Evolutionary conservation across 2,797 vertebrate species (phyloP), one percentile per base, ranked within the genome.

Genomic region (Tokudaia muenninki): DNA sequence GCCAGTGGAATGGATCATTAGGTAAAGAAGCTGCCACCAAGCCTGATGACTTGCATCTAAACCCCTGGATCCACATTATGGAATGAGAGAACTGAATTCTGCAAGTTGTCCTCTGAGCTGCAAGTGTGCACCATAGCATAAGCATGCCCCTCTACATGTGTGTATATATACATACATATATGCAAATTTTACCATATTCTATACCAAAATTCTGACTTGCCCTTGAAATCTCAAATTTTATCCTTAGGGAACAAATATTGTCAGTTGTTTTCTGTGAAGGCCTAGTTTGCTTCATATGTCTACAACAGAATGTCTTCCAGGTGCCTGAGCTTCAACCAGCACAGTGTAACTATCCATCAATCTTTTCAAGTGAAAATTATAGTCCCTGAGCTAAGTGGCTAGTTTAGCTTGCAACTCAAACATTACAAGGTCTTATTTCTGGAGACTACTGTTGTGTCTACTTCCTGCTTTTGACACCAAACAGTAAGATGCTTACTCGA

Each of bases 341-440:
- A 55, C 4, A 37, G 34, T 55, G 47, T 29, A 37, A 47, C 14
- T 37, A 50, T 1, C 24, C 31, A 70, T 37, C 44, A 37, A 19
- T 37, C 84, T 70, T 50, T 44, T 22, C 34, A 87, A 87, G 34
- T 17, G 1, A 52, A 67, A 52, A 72, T 6, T 55, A 55, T 26
- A 87, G 5, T 55, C 84, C 65, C 16, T 10, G 44, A 87, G 65
- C 74, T 74, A 74, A 74, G 67, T 74, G 50, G 24, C n/a, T 74
- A 88, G 86, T 74, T 88, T 88, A 88, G 67, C 67, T 88, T 57
- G 50, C n/a, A 88, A 74, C 86, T 57, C 86, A 88, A 86, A 50
- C 63, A 67, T 34, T 14, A 11, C 19, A 34, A 8, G 29, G 61
- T 47, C 81, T 41, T 47, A 47, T 59, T 84, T 55, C 26, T 34